Percentiles rank a stretch among this genome's conserved stretches.
These are phyloP conservation scores for Athripsodes cinereus DNA, from an alignment of 2,888 invertebrate species.

Conservation along the genomic window DNA sequence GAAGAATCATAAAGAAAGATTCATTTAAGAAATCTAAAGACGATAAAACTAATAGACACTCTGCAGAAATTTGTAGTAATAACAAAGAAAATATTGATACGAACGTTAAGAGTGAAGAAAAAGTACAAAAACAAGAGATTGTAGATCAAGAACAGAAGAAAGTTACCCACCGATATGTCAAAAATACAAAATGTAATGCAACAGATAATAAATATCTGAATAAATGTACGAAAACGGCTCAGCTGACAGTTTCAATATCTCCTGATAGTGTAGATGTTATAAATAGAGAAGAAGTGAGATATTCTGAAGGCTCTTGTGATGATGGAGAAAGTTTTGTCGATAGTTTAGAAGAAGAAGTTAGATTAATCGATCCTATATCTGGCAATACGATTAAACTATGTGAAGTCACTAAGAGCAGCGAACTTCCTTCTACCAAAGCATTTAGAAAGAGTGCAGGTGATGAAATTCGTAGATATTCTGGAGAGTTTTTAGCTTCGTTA, in stretches of 20 bases:
- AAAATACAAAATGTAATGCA: constrained; percentile 37
- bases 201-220: constrained; percentile 43
- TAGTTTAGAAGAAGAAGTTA: constrained; percentile 26
- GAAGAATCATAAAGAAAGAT: constrained; percentile 48
- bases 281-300: constrained; percentile 32
- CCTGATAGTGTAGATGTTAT: constrained; percentile 41
- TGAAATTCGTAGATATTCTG: constrained; percentile 33
- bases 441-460: constrained; percentile 47
- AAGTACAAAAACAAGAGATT: constrained; percentile 26
- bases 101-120: constrained; percentile 26
- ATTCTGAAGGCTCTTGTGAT: constrained; percentile 32
- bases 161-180: constrained; percentile 36
- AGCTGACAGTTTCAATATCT: constrained; percentile 11
- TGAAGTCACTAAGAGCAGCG: constrained; percentile 15
- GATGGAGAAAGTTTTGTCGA: constrained; percentile 23
- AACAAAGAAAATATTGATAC: constrained; percentile 27
- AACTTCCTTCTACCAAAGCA: neutral
- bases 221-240: constrained; percentile 20
- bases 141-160: constrained; percentile 33
- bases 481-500: constrained; percentile 31
- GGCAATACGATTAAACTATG: constrained; percentile 18
- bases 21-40: constrained; percentile 41
- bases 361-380: constrained; percentile 19
- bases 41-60: constrained; percentile 27
- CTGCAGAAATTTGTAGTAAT: constrained; percentile 15